Evolutionary conservation across 2,113 vertebrate species (phyloP), one percentile per base, ranked within the genome.

Genomic region (Pedionomus torquatus): DNA sequence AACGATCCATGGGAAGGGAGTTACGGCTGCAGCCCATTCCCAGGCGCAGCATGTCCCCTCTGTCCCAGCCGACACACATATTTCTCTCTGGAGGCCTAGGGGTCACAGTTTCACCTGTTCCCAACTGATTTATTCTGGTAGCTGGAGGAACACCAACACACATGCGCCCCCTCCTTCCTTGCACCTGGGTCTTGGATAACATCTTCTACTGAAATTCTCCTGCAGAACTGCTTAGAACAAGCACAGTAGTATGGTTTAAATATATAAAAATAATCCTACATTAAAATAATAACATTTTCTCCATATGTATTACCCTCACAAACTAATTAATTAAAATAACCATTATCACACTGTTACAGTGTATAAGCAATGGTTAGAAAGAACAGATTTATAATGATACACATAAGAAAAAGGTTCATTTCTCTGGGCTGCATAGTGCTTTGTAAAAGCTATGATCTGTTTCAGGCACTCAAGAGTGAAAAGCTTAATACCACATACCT

Each of bases 31-130:
- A 78, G 81, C 37, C 60, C 0, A 0, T 82, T 94, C 81, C 84
- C 96, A 96, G 86, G 70, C n/a, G 0, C 46, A 13, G 51, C 1
- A 1, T 1, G 21, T 28, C 44, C 70, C 44, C 77, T 33, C 49
- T 0, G 0, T 7, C 35, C 2, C 4, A 24, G 41, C 69, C 17
- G 4, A 18, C 19, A 3, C 5, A 10, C 51, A 63, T 63, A 26
- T 39, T 20, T 55, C 5, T 6, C 44, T 21, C 74, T 69, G 13
- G 2, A 30, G 24, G 16, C 31, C 52, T 1, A 9, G 30, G 64
- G 69, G 55, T 81, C 84, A 49, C 46, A 6, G 85, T 70, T 61
- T 65, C 94, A 95, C 90, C 96, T 95, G 90, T n/a, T 83, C 83
- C 89, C 71, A 69, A 13, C 5, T 2, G 35, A 83, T 64, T 83